These are phyloP conservation scores for Tortrix viridana DNA, from an alignment of 2,888 invertebrate species.

Conservation along the genomic window DNA sequence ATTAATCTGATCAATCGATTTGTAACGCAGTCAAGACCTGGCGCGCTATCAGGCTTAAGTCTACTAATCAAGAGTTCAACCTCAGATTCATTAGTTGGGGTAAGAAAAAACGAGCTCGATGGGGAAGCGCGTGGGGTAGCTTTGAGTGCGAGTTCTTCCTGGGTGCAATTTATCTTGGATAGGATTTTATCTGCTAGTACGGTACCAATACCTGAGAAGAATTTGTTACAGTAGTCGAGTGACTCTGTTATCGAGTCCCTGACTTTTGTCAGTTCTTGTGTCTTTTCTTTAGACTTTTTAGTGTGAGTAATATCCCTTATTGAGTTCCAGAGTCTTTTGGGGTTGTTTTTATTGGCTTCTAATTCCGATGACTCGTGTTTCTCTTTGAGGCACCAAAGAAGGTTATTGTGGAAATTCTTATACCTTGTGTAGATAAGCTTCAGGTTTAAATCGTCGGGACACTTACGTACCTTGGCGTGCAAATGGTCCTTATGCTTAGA, in stretches of 20 bases:
- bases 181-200: slow-evolving; percentile 15
- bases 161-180: not conserved
- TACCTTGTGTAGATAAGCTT: slow-evolving; percentile 38
- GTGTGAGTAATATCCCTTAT: slow-evolving; percentile 32
- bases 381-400: slow-evolving; percentile 39
- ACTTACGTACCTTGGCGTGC: slow-evolving; percentile 27
- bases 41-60: slow-evolving; percentile 16
- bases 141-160: not conserved
- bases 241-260: not conserved
- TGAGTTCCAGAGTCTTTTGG: slow-evolving; percentile 40
- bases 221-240: slow-evolving; percentile 11
- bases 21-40: slow-evolving; percentile 27
- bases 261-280: slow-evolving; percentile 6
- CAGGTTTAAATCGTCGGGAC: slow-evolving; percentile 36
- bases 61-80: slow-evolving; percentile 15
- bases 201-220: slow-evolving; percentile 19
- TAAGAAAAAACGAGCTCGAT: slow-evolving; percentile 13
- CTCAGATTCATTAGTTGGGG: slow-evolving; percentile 24
- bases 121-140: not conserved
- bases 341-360: slow-evolving; percentile 25
- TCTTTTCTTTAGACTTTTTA: not conserved
- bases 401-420: slow-evolving; percentile 37
- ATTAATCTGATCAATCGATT: slow-evolving; percentile 12
- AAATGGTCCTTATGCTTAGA: slow-evolving; percentile 32
- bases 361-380: slow-evolving; percentile 35